Evolutionary conservation across 2,113 vertebrate species (phyloP).

Genomic region (Acanthochromis polyacanthus): DNA sequence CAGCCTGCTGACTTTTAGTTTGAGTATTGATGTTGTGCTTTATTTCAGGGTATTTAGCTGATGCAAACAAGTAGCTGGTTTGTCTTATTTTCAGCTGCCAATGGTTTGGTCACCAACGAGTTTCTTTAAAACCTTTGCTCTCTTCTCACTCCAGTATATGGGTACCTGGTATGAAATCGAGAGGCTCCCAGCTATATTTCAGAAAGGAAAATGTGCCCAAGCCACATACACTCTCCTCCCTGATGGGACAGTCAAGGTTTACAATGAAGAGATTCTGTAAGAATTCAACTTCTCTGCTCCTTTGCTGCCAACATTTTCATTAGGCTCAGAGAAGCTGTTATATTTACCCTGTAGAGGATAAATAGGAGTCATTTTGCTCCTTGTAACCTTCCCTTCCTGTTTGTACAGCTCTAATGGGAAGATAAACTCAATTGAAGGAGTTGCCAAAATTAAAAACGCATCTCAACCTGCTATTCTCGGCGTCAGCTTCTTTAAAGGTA

Average conservation of each 20-base stretch:
- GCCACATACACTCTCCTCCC: conserved; percentile 51
- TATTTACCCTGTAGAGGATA: not conserved
- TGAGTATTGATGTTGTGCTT: not conserved
- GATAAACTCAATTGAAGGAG: conserved; percentile 54
- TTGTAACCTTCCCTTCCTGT: not conserved
- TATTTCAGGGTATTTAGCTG: not conserved
- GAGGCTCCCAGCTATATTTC: conserved; percentile 67
- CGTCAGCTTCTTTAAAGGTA: conserved; percentile 71
- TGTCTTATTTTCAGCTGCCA: not conserved
- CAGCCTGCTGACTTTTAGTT: not conserved
- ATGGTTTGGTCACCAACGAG: not conserved
- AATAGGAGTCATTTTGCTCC: not conserved
- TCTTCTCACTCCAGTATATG: conserved; percentile 59
- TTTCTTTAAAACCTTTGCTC: not conserved
- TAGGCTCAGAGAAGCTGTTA: not conserved
- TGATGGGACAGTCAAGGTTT: conserved; percentile 58
- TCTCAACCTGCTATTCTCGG: conserved; percentile 58
- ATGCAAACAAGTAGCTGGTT: not conserved
- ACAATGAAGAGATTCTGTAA: conserved; percentile 67
- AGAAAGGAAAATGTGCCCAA: conserved; percentile 65
- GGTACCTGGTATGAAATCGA: conserved; percentile 75
- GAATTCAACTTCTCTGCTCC: not conserved
- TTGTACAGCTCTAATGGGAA: conserved; percentile 52
- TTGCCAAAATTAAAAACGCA: conserved; percentile 53
- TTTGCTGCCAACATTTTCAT: not conserved